Evolutionary conservation across 2,113 vertebrate genomes (phyloP).

Genomic region (Psilopsiagon aymara): DNA sequence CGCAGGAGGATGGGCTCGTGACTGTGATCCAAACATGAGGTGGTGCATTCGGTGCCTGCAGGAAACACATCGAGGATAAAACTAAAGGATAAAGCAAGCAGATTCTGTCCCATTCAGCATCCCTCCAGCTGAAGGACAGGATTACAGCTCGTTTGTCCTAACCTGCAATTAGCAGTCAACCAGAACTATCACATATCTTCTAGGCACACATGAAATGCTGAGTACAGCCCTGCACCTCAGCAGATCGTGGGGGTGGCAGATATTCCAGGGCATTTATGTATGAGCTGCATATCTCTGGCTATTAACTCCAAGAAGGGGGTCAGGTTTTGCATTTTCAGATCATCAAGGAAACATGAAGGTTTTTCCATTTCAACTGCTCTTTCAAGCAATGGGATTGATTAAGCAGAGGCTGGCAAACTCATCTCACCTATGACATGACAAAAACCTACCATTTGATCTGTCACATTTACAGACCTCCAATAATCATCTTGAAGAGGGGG

Average conservation of each 20-base stretch:
- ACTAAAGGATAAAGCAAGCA: slow-evolving; percentile 14
- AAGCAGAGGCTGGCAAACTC: background rate
- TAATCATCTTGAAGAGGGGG: slow-evolving; percentile 8
- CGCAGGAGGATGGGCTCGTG: slow-evolving; percentile 91
- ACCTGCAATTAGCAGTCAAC: slow-evolving; percentile 58
- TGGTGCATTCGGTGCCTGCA: slow-evolving; percentile 89
- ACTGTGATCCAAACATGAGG: slow-evolving; percentile 88
- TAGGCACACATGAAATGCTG: slow-evolving; percentile 17
- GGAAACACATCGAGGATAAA: background rate
- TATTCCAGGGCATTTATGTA: background rate
- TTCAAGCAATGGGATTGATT: background rate
- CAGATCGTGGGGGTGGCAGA: background rate
- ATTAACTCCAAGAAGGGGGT: slow-evolving; percentile 2
- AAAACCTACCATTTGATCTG: background rate
- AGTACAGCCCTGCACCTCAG: background rate
- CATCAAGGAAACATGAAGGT: background rate
- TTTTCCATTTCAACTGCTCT: background rate
- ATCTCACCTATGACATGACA: slow-evolving; percentile 4
- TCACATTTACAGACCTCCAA: background rate
- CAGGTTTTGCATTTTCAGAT: background rate
- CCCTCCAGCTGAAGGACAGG: background rate
- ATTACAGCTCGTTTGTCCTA: slow-evolving; percentile 22
- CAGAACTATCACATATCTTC: slow-evolving; percentile 49
- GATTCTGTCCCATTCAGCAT: background rate
- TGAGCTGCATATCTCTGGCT: background rate